These are phyloP conservation scores for Plebejus anna DNA, from an alignment of 2,888 invertebrate genomes.

Conservation along the genomic window DNA sequence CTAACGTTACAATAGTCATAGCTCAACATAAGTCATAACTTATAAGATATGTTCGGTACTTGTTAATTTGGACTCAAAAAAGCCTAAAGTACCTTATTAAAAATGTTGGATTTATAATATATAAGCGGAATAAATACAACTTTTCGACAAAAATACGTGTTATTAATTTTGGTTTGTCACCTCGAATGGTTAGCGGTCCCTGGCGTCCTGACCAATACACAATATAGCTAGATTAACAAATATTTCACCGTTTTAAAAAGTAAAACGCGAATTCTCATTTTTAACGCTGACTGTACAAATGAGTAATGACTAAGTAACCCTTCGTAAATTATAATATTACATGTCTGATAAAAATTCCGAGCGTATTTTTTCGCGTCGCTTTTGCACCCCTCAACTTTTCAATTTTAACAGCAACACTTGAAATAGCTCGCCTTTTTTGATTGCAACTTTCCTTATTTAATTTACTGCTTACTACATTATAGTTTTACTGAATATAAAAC, in stretches of 20 bases:
- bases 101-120: no score
- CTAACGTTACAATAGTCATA: no score
- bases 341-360: slow-evolving; percentile 40
- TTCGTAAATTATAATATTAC: slow-evolving; percentile 43
- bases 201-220: no score
- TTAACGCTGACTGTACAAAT: slow-evolving; percentile 46
- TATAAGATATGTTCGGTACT: no score
- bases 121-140: no score
- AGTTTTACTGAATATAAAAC: background rate
- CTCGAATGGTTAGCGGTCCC: no score
- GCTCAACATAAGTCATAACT: no score
- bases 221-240: background rate
- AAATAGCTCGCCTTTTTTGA: background rate
- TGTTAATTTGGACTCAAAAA: no score
- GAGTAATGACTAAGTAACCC: slow-evolving; percentile 50
- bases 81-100: no score
- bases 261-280: background rate
- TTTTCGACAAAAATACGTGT: no score
- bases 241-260: background rate
- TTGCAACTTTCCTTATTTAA: slow-evolving; percentile 17
- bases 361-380: slow-evolving; percentile 11
- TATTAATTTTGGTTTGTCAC: no score
- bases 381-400: slow-evolving; percentile 23
- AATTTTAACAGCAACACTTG: slow-evolving; percentile 19
- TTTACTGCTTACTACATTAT: background rate